phyloP scores from a whole-genome alignment of 2,888 invertebrate genomes.

The Galeopsomyia nigrocyanea region DNA sequence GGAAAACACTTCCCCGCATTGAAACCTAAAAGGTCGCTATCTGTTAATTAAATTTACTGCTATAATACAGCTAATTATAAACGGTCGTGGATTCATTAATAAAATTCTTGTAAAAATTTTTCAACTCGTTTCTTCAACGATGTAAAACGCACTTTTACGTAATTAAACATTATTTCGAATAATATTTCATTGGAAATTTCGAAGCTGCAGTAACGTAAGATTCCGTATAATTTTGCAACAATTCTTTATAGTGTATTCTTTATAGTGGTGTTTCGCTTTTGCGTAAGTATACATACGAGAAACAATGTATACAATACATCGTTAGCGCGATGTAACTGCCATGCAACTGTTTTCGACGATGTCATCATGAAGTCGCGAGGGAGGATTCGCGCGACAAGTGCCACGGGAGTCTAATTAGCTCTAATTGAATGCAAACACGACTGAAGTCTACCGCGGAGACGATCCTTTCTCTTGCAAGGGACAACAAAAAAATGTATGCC shows the following conservation, averaged over 20 bases:
- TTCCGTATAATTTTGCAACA: too few relatives aligned
- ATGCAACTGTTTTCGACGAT: background rate
- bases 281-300: too few relatives aligned
- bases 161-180: too few relatives aligned
- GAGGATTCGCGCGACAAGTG: conserved; percentile 45
- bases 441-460: conserved; percentile 44
- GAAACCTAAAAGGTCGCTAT: conserved; percentile 18
- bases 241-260: too few relatives aligned
- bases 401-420: conserved; percentile 49
- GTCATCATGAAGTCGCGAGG: conserved; percentile 17
- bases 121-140: too few relatives aligned
- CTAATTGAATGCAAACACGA: conserved; percentile 51
- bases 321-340: too few relatives aligned
- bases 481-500: conserved; percentile 1
- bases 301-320: too few relatives aligned
- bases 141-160: background rate
- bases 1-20: conserved; percentile 1
- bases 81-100: conserved; percentile 9
- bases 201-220: too few relatives aligned
- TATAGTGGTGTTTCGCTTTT: too few relatives aligned
- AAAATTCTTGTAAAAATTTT: background rate
- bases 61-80: conserved; percentile 27
- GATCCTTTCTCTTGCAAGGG: conserved; percentile 22
- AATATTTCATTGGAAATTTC: too few relatives aligned
- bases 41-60: conserved; percentile 32